Percentiles rank a stretch among this genome's conserved stretches.
Evolutionary conservation across 2,888 invertebrate species (phyloP).

Genomic region (Eudemis profundana): DNA sequence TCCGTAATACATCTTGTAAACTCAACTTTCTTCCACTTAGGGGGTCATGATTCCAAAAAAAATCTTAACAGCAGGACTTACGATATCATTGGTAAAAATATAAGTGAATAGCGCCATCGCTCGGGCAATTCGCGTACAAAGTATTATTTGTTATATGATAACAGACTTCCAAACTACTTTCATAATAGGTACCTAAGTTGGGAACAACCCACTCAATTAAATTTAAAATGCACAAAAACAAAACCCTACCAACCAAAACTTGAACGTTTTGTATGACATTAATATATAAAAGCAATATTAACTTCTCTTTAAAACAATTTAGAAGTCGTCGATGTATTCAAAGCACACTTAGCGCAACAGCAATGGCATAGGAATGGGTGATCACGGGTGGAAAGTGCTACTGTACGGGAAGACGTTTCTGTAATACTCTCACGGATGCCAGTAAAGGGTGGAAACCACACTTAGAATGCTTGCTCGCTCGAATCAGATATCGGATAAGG

Average conservation of each 20-base stretch:
- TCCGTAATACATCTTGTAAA: too few relatives aligned
- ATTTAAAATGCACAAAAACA: background rate
- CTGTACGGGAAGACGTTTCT: conserved; percentile 62
- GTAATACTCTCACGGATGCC: conserved; percentile 72
- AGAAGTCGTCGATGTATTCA: conserved; percentile 64
- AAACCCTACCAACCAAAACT: background rate
- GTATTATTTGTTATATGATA: too few relatives aligned
- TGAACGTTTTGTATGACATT: conserved; percentile 2
- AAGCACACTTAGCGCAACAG: conserved; percentile 65
- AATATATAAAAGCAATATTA: conserved; percentile 10
- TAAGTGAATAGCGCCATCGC: too few relatives aligned
- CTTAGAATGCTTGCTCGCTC: conserved; percentile 8
- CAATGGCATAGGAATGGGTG: conserved; percentile 72
- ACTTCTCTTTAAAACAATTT: conserved; percentile 42
- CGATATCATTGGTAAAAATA: too few relatives aligned
- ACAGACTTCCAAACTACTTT: too few relatives aligned
- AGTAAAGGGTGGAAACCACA: conserved; percentile 58
- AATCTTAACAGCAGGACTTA: too few relatives aligned
- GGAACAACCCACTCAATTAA: background rate
- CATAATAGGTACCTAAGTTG: too few relatives aligned
- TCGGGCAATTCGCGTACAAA: too few relatives aligned
- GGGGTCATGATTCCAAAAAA: too few relatives aligned
- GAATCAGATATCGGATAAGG: conserved; percentile 33
- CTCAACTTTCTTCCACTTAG: too few relatives aligned
- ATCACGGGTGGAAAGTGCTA: conserved; percentile 69